These are phyloP conservation scores for Piaya cayana DNA, from an alignment of 2,113 vertebrate genomes.

Conservation along the genomic window DNA sequence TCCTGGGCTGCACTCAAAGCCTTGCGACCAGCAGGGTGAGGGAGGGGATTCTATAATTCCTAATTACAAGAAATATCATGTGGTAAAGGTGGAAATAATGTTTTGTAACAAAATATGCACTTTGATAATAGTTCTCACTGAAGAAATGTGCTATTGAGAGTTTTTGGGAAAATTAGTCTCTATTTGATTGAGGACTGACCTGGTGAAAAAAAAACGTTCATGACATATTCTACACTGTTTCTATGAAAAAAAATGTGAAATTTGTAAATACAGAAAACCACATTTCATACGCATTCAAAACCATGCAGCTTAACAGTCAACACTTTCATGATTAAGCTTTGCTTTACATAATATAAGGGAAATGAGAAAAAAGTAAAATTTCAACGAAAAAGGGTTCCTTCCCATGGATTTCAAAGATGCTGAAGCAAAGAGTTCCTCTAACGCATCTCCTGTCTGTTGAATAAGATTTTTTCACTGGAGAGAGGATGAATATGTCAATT, in stretches of 20 bases:
- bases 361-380: slow-evolving; percentile 10
- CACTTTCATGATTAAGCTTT: slow-evolving; percentile 13
- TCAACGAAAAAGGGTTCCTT: not conserved
- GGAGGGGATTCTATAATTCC: no score
- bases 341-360: not conserved
- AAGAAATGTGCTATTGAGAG: not conserved
- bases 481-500: not conserved
- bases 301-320: not conserved
- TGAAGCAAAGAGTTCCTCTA: not conserved
- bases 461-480: not conserved
- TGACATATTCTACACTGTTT: not conserved
- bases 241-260: not conserved
- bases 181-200: not conserved
- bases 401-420: slow-evolving; percentile 33
- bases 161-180: not conserved
- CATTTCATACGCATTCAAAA: not conserved
- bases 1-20: no score
- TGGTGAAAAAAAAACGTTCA: not conserved
- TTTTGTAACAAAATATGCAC: not conserved
- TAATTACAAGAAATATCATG: not conserved
- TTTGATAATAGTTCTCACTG: not conserved
- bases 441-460: not conserved
- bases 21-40: no score
- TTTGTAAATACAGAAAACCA: not conserved
- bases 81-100: not conserved